Conservation (phyloP, 2,113 vertebrate genomes). For the Sprattus sprattus region DNA sequence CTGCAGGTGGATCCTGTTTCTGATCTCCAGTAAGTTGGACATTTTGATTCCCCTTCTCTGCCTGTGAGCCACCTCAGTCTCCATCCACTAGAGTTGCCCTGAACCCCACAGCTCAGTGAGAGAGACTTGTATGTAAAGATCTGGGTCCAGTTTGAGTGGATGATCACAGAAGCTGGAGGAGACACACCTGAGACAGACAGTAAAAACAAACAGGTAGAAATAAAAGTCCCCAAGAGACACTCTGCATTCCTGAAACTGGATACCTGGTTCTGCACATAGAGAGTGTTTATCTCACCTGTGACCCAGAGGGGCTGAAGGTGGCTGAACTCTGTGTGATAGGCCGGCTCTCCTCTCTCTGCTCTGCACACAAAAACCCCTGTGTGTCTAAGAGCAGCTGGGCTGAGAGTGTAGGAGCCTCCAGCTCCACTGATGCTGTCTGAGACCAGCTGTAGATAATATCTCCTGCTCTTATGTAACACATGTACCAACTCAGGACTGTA, state of each 20-base stretch:
- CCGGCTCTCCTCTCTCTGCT: slow-evolving; percentile 37
- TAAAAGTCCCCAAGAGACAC: too few relatives aligned
- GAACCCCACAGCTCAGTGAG: slow-evolving; percentile 25
- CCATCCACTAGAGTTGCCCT: slow-evolving; percentile 23
- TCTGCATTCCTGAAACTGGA: too few relatives aligned
- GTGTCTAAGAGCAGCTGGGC: not conserved
- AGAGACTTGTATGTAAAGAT: slow-evolving; percentile 28
- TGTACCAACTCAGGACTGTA: too few relatives aligned
- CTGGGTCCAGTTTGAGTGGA: slow-evolving; percentile 26
- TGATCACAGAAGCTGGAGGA: not conserved
- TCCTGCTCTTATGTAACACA: too few relatives aligned
- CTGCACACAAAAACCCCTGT: slow-evolving; percentile 4
- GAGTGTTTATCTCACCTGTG: slow-evolving; percentile 35
- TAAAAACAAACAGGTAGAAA: not conserved
- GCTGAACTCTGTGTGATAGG: slow-evolving; percentile 33
- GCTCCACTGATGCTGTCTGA: too few relatives aligned
- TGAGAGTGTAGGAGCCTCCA: not conserved
- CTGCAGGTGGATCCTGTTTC: slow-evolving; percentile 5
- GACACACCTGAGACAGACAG: not conserved
- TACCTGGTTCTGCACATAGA: too few relatives aligned
- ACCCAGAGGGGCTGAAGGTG: slow-evolving; percentile 25
- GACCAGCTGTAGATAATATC: too few relatives aligned
- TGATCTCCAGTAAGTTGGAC: slow-evolving; percentile 15
- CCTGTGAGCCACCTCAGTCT: slow-evolving; percentile 27
- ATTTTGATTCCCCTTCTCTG: not conserved